Evolutionary conservation across 53 echinoderm and acorn worm genomes (phyloP).

Genomic region (Echinarachnius parma): DNA sequence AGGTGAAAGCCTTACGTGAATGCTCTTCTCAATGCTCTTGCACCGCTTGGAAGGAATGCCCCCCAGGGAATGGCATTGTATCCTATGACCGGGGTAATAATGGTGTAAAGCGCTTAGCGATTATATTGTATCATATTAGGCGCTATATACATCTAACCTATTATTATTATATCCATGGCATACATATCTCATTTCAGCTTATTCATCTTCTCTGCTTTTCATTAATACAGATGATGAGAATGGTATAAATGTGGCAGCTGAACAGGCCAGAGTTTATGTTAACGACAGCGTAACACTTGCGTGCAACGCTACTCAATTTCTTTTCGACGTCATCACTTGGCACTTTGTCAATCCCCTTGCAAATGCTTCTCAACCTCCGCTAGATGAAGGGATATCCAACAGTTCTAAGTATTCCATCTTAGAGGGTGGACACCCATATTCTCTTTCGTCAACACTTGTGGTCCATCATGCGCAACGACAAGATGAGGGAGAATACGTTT

Average conservation of each 20-base stretch:
- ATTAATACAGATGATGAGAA: background rate
- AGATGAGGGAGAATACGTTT: background rate
- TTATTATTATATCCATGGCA: too few relatives aligned
- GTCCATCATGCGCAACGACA: too few relatives aligned
- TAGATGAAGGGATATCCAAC: background rate
- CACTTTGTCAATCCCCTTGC: background rate
- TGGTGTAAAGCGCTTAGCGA: background rate
- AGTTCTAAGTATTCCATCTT: background rate
- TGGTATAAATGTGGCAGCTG: constrained; percentile 5
- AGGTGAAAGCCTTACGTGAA: too few relatives aligned
- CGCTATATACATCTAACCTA: too few relatives aligned
- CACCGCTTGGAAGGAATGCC: background rate
- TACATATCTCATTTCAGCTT: too few relatives aligned
- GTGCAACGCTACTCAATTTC: constrained; percentile 25
- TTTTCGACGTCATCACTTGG: constrained; percentile 25
- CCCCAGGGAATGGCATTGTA: background rate
- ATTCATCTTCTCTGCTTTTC: background rate
- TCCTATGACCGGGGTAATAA: too few relatives aligned
- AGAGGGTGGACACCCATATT: background rate
- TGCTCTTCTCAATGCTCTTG: too few relatives aligned
- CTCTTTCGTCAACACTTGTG: background rate
- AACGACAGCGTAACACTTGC: constrained; percentile 46
- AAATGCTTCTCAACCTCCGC: background rate
- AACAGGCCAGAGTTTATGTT: constrained; percentile 2
- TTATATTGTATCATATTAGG: too few relatives aligned